These are phyloP conservation scores for Labroides dimidiatus DNA, from an alignment of 2,797 vertebrate species.

Conservation along the genomic window DNA sequence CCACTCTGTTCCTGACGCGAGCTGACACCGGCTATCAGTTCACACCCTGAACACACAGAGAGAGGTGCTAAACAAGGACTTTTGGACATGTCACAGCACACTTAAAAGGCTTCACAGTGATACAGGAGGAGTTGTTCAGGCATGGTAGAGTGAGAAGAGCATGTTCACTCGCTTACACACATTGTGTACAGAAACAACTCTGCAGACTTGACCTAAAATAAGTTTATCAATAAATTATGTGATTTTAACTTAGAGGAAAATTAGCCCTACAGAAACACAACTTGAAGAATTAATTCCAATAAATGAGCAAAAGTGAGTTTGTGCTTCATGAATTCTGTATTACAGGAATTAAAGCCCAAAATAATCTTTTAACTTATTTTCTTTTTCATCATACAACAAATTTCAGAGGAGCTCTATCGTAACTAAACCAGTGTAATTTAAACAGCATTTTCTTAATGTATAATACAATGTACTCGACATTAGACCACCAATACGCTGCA, in stretches of 20 bases:
- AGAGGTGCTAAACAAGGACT: slow-evolving; percentile 94
- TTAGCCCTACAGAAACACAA: no score
- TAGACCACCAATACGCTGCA: no score
- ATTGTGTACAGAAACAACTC: slow-evolving; percentile 6
- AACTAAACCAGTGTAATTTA: no score
- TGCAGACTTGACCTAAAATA: slow-evolving; percentile 2
- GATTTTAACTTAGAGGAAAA: neutral
- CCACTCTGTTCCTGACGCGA: slow-evolving; percentile 84
- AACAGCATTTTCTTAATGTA: no score
- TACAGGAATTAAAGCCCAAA: no score
- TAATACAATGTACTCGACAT: no score
- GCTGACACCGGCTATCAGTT: slow-evolving; percentile 93
- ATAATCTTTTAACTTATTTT: no score
- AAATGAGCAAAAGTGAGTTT: no score
- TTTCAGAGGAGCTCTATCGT: no score
- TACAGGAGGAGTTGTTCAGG: slow-evolving; percentile 71
- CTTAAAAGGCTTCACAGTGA: slow-evolving; percentile 86
- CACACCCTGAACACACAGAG: slow-evolving; percentile 90
- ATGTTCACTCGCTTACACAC: slow-evolving; percentile 11
- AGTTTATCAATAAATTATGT: neutral
- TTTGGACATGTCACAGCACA: slow-evolving; percentile 93
- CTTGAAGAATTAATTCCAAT: no score
- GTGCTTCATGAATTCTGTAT: no score
- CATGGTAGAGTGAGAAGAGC: slow-evolving; percentile 46
- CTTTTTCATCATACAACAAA: no score